Base-by-base conservation (phyloP, 2,888 invertebrate genomes). In the Himalopsyche tibetana region DNA sequence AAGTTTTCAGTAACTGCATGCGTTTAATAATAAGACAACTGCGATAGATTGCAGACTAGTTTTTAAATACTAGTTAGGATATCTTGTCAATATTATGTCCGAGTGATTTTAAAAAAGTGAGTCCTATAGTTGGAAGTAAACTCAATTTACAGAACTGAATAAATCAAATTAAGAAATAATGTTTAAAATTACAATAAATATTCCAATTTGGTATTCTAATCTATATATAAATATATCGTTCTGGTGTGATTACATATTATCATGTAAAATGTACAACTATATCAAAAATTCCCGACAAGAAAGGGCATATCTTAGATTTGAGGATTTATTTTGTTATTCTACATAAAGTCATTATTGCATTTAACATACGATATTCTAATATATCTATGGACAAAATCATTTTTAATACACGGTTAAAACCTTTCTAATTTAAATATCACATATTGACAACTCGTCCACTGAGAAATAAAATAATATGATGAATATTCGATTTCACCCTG, bases 341-440 rank as follows among this genome's bases (percentile, higher is more conserved):
- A 84, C 79, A 45, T 79, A 84, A 28, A 81, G 38, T 83, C 81
- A 83, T 88, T 88, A 88, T 88, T 88, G 88, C 88, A 83, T 83
- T 86, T 84, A 82, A 85, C 83, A 87, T 85, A 87, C 74, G 79
- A 80, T 87, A 85, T 83, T 86, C 81, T 88, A 88, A 86, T 87
- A 88, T 83, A 87, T 85, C 80, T 88, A 86, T 85, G 85, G 83
- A 87, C 85, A 63, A 86, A 87, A 83, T 74, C 63, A 83, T 82
- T 87, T 83, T 82, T 86, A 84, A 85, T 85, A 83, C 83, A 80
- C 82, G 84, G 86, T 87, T 84, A 82, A 84, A 84, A 87, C 82
- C 82, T 69, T 82, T 55, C 85, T 84, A 86, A 28, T 45, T 74
- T 84, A 84, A 86, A 88, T 88, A 88, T 88, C 88, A 88, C 88